Conservation (phyloP, 2,113 vertebrate species). For the Hippocampus comes region DNA sequence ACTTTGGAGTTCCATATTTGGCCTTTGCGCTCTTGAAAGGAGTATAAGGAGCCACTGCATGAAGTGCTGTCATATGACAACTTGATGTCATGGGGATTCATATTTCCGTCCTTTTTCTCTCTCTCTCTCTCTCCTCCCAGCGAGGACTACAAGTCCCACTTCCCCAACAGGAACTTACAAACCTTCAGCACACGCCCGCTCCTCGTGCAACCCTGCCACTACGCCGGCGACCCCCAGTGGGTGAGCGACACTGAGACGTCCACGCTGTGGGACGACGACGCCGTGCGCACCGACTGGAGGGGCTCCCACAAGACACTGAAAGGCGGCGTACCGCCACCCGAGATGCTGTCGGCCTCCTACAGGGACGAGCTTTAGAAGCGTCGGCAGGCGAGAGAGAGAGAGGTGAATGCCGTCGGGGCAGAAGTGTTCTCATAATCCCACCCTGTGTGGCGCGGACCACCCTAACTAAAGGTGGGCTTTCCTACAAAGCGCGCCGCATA, state of each 20-base stretch:
- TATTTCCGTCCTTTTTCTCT: not conserved
- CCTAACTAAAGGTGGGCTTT: slow-evolving; percentile 23
- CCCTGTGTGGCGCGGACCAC: not conserved
- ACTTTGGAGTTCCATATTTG: not conserved
- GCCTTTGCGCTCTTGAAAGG: too few species aligned
- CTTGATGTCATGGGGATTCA: not conserved
- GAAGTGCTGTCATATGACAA: too few species aligned
- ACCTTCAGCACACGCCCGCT: slow-evolving; percentile 85
- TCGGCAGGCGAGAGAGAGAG: slow-evolving; percentile 1
- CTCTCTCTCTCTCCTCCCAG: slow-evolving; percentile 60
- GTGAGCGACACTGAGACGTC: slow-evolving; percentile 96
- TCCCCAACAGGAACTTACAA: slow-evolving; percentile 79
- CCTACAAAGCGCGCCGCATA: slow-evolving; percentile 6
- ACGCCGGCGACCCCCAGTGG: slow-evolving; percentile 85
- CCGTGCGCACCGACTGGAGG: slow-evolving; percentile 81
- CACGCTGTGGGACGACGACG: slow-evolving; percentile 90
- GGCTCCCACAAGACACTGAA: slow-evolving; percentile 89
- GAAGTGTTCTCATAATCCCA: slow-evolving; percentile 6
- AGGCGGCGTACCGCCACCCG: slow-evolving; percentile 54
- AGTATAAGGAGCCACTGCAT: too few species aligned
- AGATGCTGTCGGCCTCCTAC: slow-evolving; percentile 66
- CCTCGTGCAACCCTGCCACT: slow-evolving; percentile 88
- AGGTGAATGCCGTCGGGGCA: slow-evolving; percentile 12
- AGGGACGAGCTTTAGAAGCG: slow-evolving; percentile 81
- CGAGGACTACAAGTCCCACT: slow-evolving; percentile 85